These are phyloP conservation scores for Lepus oiostolus DNA, from an alignment of 2,797 vertebrate genomes.

Conservation along the genomic window DNA sequence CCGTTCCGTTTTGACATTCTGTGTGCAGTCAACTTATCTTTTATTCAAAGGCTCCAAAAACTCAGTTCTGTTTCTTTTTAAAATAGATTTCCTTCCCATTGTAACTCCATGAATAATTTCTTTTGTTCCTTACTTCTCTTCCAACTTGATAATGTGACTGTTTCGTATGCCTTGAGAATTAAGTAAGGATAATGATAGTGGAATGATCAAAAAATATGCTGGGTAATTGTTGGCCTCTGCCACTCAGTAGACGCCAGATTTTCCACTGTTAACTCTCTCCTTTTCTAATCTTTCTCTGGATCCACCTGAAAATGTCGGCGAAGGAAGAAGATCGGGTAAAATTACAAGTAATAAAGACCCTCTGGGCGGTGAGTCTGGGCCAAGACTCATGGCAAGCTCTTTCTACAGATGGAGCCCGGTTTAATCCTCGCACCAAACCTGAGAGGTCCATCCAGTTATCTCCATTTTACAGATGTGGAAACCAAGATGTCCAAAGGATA, in stretches of 20 bases:
- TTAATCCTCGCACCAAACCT: background rate
- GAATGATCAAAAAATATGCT: accelerated
- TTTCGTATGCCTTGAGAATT: conserved; percentile 52
- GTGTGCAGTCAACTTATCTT: conserved; percentile 79
- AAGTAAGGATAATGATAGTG: background rate
- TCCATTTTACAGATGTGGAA: conserved; percentile 34
- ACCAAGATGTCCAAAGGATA: conserved; percentile 4
- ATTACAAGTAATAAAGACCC: background rate
- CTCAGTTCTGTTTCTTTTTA: conserved; percentile 80
- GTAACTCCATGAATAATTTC: conserved; percentile 80
- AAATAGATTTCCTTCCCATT: conserved; percentile 76
- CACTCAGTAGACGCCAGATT: background rate
- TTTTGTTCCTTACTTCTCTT: conserved; percentile 75
- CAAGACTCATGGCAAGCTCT: background rate
- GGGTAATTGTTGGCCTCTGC: background rate
- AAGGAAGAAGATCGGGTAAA: background rate
- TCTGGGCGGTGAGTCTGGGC: background rate
- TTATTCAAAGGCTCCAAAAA: conserved; percentile 84
- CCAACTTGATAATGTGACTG: conserved; percentile 16
- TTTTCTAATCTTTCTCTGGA: background rate
- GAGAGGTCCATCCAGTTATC: accelerated
- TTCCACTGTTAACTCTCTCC: background rate
- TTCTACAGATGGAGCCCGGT: background rate
- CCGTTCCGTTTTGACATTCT: conserved; percentile 82
- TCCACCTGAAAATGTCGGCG: background rate